Evolutionary conservation across 2,797 vertebrate species (phyloP).

Genomic region (Mus minutoides): DNA sequence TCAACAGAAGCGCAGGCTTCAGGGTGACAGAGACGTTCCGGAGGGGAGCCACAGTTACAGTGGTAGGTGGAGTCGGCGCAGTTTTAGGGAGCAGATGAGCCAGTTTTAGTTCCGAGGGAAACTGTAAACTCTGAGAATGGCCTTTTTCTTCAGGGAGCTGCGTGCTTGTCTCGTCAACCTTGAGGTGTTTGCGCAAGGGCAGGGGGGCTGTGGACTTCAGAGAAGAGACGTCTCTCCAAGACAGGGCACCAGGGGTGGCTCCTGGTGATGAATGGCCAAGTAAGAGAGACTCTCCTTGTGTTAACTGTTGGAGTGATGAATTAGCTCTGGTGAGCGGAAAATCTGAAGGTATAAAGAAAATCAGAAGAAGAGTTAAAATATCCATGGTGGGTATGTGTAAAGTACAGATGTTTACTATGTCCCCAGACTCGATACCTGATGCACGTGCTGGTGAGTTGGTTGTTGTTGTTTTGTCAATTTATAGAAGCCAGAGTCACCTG

Average conservation of each 20-base stretch:
- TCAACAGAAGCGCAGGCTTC: neutral
- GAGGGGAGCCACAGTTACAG: accelerated
- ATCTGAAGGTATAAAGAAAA: slow-evolving; percentile 79
- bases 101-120: neutral
- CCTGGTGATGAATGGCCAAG: neutral
- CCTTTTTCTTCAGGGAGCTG: slow-evolving; percentile 13
- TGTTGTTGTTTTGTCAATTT: neutral
- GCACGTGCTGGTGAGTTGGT: neutral
- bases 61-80: accelerated
- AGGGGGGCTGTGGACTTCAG: slow-evolving; percentile 50
- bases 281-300: neutral
- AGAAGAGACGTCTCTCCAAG: slow-evolving; percentile 20
- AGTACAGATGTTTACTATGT: neutral
- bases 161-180: neutral
- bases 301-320: slow-evolving; percentile 1
- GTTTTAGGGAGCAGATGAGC: neutral
- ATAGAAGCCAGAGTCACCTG: neutral
- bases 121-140: neutral
- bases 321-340: neutral
- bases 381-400: neutral
- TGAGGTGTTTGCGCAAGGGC: slow-evolving; percentile 35
- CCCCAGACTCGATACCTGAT: neutral
- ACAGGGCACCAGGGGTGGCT: neutral
- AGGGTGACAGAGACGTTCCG: accelerated
- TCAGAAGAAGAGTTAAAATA: neutral